Evolutionary conservation across 2,888 invertebrate species (phyloP).

Genomic region (Eulithis prunata): DNA sequence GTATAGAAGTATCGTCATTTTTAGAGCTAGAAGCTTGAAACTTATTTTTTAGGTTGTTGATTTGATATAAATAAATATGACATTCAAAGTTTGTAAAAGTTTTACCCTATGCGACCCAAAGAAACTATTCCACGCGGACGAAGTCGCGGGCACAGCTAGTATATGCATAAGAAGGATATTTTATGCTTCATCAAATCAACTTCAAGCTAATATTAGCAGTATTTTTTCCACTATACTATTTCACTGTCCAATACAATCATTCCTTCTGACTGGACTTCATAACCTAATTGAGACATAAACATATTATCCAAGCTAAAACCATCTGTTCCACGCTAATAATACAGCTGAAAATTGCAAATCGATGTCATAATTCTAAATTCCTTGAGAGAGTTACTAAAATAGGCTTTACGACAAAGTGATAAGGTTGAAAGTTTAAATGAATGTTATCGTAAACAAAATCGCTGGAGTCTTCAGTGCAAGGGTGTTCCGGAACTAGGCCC

Average conservation of each 20-base stretch:
- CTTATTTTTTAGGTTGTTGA: no score
- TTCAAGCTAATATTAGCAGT: slow-evolving; percentile 5
- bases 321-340: slow-evolving; percentile 8
- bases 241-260: slow-evolving; percentile 63
- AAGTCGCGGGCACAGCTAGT: no score
- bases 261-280: slow-evolving; percentile 60
- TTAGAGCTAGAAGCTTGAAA: no score
- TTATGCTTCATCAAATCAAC: background rate
- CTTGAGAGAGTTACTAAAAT: slow-evolving; percentile 20
- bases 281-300: slow-evolving; percentile 66
- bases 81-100: no score
- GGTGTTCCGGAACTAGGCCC: slow-evolving; percentile 48
- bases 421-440: slow-evolving; percentile 12
- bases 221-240: slow-evolving; percentile 42
- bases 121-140: no score
- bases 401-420: background rate
- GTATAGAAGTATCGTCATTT: no score
- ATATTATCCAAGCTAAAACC: slow-evolving; percentile 33
- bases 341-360: slow-evolving; percentile 27
- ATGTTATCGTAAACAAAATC: slow-evolving; percentile 23
- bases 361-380: slow-evolving; percentile 29
- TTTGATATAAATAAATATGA: no score
- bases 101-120: no score
- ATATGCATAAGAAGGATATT: background rate
- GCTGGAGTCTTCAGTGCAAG: slow-evolving; percentile 37